Conservation (phyloP, 2,888 invertebrate species). For the Plebejus melissa region DNA sequence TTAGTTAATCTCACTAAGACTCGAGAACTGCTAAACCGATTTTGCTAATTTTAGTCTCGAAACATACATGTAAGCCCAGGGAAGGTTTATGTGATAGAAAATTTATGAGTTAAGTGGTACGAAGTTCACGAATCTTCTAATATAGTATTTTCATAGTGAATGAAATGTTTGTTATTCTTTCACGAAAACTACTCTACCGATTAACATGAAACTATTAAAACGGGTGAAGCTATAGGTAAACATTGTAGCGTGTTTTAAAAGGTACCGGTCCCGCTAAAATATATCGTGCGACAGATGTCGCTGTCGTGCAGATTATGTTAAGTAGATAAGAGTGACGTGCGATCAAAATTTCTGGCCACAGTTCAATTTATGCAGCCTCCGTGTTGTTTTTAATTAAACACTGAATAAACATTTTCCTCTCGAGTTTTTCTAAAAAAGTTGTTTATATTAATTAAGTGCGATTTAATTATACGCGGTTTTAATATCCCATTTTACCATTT, state of each 20-base stretch:
- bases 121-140: too few relatives aligned
- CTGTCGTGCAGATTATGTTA: slow-evolving; percentile 34
- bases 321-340: slow-evolving; percentile 37
- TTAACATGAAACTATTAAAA: too few relatives aligned
- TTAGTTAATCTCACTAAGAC: too few relatives aligned
- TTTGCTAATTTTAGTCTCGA: too few relatives aligned
- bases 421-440: neutral
- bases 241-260: neutral
- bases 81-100: too few relatives aligned
- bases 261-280: neutral
- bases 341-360: slow-evolving; percentile 37
- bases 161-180: too few relatives aligned
- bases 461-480: slow-evolving; percentile 6
- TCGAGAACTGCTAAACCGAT: too few relatives aligned
- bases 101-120: too few relatives aligned
- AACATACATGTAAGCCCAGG: too few relatives aligned
- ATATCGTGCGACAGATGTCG: slow-evolving; percentile 33
- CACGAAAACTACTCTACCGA: too few relatives aligned
- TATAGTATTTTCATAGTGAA: too few relatives aligned
- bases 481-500: slow-evolving; percentile 13
- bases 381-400: slow-evolving; percentile 24
- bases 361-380: slow-evolving; percentile 32
- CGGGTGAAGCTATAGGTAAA: too few relatives aligned
- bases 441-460: neutral
- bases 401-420: slow-evolving; percentile 27